Base-by-base conservation (phyloP, 1,140 invertebrate species). In the Camponotus vicinus region DNA sequence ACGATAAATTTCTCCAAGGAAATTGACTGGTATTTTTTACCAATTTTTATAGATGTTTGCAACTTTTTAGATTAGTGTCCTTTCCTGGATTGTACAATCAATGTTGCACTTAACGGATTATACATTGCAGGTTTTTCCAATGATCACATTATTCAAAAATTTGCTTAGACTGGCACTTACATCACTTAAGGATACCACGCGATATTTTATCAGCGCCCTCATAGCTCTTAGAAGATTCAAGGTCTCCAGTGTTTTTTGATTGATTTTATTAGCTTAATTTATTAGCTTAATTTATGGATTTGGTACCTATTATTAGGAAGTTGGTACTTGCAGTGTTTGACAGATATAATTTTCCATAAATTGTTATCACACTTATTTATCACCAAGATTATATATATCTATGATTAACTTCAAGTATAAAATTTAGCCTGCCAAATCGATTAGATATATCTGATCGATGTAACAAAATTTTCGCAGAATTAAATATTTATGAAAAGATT, bases 121-220 rank as follows among this genome's bases (percentile, higher is more conserved):
- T 84, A 78, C 76, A 85, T 93, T 94, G 40, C 90, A 95, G 95
- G 94, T 92, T 71, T 95, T 95, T 85, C 92, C 93, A 71, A 86
- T 94, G 73, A 89, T 67, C 77, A 91, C 91, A 80, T 92, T 91
- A 88, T 92, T 92, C 82, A 85, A 87, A 69, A 93, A 90, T 89
- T 88, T 93, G 70, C 77, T 93, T 85, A 92, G 91, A 87, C 80
- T 91, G 87, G 88, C 90, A 70, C 83, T 94, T 21, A 76, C 77
- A 11, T 87, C 86, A 32, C 73, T 93, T 82, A 92, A 90, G 89
- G 91, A 94, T 67, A 86, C 88, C 18, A 87, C 87, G 64, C 66
- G 90, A 84, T 67, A 86, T 86, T 88, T 92, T 86, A 85, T 91
- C 73, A 89, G 92, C 82, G 90, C 89, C 67, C 71, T 80, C 79